Evolutionary conservation across 2,113 vertebrate genomes (phyloP), one percentile per base, ranked within the genome.

Genomic region (Willisornis vidua): DNA sequence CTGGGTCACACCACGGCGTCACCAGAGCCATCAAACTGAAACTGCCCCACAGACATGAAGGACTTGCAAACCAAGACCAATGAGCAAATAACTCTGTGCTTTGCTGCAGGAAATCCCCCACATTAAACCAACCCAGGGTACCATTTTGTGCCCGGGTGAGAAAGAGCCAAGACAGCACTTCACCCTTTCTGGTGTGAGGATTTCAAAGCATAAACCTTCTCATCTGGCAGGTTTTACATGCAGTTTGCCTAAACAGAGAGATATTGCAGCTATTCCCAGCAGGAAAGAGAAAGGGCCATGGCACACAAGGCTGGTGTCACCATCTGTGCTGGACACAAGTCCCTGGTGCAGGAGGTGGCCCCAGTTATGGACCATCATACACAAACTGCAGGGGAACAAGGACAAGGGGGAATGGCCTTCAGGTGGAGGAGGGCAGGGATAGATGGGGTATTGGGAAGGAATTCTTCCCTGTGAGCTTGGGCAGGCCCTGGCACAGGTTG

Each of bases 81-180:
- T 58, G 35, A 94, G 51, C 72, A 58, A 68, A 43, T 51, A 89
- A 59, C 65, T 61, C 26, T 15, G 31, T 12, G 16, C 45, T 70
- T 33, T 23, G 65, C 82, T 46, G 62, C 22, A 95, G 93, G 94
- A 96, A 96, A 95, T 89, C 78, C 93, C 95, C 93, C 19, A 52
- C 68, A 77, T 24, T 19, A 43, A 77, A 61, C 8, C 49, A 78
- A 75, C 65, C 63, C 12, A 23, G 39, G 55, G 79, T 37, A 75
- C 76, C 67, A 57, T 85, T 85, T 71, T 81, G 43, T 79, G 73
- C 26, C 2, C 24, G 61, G 23, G 19, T 49, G 73, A 62, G 72
- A 43, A 75, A 29, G 65, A 54, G 57, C 3, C 1, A 70, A 24
- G 77, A 19, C 31, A 4, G 19, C 2, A 18, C 71, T 85, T 63